Percentiles rank a stretch among this genome's conserved stretches.
Conservation (phyloP, 2,113 vertebrate species). For the Phrynocephalus versicolor region DNA sequence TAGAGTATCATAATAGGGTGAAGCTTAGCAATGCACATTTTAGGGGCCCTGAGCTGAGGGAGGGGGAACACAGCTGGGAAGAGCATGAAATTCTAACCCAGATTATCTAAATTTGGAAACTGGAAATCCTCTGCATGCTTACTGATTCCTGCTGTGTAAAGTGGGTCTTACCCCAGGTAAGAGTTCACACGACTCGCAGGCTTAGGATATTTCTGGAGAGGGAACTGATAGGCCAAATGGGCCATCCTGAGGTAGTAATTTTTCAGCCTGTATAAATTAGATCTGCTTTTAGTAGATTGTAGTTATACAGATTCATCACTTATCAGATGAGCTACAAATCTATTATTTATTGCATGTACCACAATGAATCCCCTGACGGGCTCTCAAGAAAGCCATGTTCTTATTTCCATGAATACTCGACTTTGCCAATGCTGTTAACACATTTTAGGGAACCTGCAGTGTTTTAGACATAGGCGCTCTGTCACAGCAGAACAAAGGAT, state of each 20-base stretch:
- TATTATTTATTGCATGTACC: constrained; percentile 38
- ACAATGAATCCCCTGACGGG: not conserved
- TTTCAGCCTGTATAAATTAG: constrained; percentile 35
- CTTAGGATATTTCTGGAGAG: constrained; percentile 21
- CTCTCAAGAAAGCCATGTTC: not conserved
- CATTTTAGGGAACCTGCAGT: not conserved
- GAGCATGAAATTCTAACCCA: not conserved
- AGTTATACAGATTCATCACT: constrained; percentile 58
- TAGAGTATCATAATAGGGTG: constrained; percentile 32
- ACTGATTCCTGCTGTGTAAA: not conserved
- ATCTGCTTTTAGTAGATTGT: constrained; percentile 45
- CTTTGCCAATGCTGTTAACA: not conserved
- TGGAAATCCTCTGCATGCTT: not conserved
- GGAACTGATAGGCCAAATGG: constrained; percentile 21
- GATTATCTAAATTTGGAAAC: constrained; percentile 1
- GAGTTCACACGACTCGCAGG: not conserved
- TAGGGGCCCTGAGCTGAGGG: constrained; percentile 19
- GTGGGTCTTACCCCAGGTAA: not conserved
- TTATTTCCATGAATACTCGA: constrained; percentile 8
- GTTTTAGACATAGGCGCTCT: constrained; percentile 29
- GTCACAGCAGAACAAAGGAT: constrained; percentile 67
- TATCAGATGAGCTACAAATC: constrained; percentile 53
- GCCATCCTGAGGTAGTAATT: constrained; percentile 47
- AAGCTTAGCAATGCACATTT: constrained; percentile 23
- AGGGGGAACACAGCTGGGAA: not conserved